Base-by-base conservation (phyloP, 2,888 invertebrate species). In the Rambutsinella grinnellia region DNA sequence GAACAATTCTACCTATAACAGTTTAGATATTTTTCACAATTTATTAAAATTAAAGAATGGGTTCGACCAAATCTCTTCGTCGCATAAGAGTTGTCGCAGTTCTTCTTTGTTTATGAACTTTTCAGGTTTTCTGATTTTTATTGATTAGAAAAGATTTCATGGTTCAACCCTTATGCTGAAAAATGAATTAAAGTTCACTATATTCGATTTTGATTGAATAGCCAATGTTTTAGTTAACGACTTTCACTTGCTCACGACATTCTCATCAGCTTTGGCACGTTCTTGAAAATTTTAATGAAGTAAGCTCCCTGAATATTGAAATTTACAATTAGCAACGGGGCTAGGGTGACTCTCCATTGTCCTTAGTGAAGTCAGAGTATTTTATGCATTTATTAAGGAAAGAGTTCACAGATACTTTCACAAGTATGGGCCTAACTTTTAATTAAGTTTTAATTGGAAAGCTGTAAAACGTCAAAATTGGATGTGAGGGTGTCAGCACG, bases 381-480 rank as follows among this genome's bases (percentile, higher is more conserved):
- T 36, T 36, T 36, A 36, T 36, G 5, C 36, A 36, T 36, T 36
- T 13, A 36, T 13, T 8, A 36, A 13, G 6, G 13, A 36, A 36
- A 36, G 13, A 36, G 36, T 13, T n/a, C n/a, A n/a, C n/a, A n/a
- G n/a, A n/a, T n/a, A 36, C 36, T 36, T 8, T 36, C 13, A 36
- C 36, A 5, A 36, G 36, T 5, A 36, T 8, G 36, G 44, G 54
- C 44, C 19, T 47, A 61, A 69, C 60, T 69, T 69, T 69, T 69
- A 69, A 69, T 69, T 69, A 69, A 69, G 61, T 69, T 69, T 69
- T 69, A 69, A 69, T 69, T 69, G 61, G 69, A 69, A 69, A 69
- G 69, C 36, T 69, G 61, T 26, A 49, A 53, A 28, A 13, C 6
- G 13, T 5, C 36, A 36, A 36, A 13, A 36, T 36, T 36, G 36